phyloP scores from a whole-genome alignment of 2,888 invertebrate species.

The Heliconius cydno region DNA sequence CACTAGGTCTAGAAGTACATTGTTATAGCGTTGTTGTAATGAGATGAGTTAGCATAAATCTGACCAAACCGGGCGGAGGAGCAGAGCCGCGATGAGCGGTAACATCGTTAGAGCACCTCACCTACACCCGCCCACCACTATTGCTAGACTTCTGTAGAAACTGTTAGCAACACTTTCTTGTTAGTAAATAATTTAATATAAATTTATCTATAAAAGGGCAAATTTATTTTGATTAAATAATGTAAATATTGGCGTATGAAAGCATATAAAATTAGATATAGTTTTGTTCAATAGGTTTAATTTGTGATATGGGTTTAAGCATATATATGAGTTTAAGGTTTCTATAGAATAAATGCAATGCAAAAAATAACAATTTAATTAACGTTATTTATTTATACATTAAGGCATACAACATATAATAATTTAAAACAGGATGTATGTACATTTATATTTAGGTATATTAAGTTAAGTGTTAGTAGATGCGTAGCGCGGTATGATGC shows the following conservation, averaged over 20 bases:
- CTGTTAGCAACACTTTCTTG: neutral
- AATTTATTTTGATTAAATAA: neutral
- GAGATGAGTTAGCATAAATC: slow-evolving; percentile 49
- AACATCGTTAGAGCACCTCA: slow-evolving; percentile 62
- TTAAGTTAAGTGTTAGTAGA: slow-evolving; percentile 20
- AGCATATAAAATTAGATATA: neutral
- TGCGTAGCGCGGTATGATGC: slow-evolving; percentile 11
- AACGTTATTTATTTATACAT: neutral
- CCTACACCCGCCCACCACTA: slow-evolving; percentile 32
- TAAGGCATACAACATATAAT: neutral
- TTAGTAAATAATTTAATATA: neutral
- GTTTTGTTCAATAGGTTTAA: neutral
- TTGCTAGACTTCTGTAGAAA: neutral
- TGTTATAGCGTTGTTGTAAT: slow-evolving; percentile 40
- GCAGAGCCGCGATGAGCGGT: slow-evolving; percentile 59
- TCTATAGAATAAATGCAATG: neutral
- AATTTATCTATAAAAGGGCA: neutral
- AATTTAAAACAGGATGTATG: neutral
- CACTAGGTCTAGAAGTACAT: slow-evolving; percentile 14
- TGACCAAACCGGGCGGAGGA: slow-evolving; percentile 48
- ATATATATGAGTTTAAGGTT: neutral
- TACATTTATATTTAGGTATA: neutral
- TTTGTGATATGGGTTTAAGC: neutral
- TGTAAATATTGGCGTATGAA: neutral
- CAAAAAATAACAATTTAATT: neutral